A percentile compares a stretch with the other conserved stretches of the same genome.
phyloP scores from a whole-genome alignment of 2,888 invertebrate genomes.

The Lasioglossum vierecki region DNA sequence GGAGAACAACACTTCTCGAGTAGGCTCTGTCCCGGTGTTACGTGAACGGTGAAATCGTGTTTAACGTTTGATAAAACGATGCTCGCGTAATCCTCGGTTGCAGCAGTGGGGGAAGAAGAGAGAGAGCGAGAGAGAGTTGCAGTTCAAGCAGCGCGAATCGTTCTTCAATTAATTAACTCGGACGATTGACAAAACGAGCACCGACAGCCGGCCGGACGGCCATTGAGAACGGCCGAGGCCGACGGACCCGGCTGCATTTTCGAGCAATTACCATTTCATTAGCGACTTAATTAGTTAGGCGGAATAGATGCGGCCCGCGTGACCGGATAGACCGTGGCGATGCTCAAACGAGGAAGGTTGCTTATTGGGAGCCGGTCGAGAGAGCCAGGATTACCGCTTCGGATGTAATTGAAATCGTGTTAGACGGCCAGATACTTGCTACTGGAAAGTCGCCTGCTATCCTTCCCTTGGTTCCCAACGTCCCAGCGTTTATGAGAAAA shows the following conservation, averaged over 20 bases:
- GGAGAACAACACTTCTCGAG: background rate
- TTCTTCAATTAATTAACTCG: constrained; percentile 58
- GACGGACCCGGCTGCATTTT: constrained; percentile 45
- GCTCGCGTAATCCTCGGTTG: background rate
- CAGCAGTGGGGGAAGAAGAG: background rate
- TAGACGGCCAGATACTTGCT: constrained; percentile 8
- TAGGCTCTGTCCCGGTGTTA: background rate
- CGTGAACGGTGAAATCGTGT: constrained; percentile 7
- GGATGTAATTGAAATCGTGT: constrained; percentile 47
- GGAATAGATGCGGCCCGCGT: constrained; percentile 38
- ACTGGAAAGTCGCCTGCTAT: constrained; percentile 22
- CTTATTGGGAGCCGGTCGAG: constrained; percentile 35
- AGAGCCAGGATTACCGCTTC: constrained; percentile 28
- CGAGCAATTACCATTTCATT: constrained; percentile 65
- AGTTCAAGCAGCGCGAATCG: constrained; percentile 25
- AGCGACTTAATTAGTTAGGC: constrained; percentile 61
- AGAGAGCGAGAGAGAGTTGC: background rate
- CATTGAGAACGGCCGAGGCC: constrained; percentile 15
- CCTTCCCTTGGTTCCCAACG: background rate
- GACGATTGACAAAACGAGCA: constrained; percentile 41
- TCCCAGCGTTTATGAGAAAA: background rate
- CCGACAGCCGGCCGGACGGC: background rate
- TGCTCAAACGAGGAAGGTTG: constrained; percentile 32
- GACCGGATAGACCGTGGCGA: constrained; percentile 40
- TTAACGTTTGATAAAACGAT: constrained; percentile 15